phyloP scores from a whole-genome alignment of 2,888 invertebrate species.

The Acleris holmiana region DNA sequence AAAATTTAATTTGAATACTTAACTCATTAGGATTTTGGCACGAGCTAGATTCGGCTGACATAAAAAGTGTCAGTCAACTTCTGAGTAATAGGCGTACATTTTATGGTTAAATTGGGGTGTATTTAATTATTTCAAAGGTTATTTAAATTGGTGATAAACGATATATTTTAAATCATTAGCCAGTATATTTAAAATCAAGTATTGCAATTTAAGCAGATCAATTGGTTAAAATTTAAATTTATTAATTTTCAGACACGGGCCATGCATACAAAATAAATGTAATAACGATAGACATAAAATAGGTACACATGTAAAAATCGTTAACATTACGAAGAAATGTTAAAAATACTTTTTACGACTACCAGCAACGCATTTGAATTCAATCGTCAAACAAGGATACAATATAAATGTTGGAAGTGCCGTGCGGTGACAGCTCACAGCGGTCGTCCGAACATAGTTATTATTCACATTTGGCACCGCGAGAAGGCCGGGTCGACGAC shows the following conservation, averaged over 20 bases:
- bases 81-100: no score
- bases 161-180: no score
- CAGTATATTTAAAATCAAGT: no score
- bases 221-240: no score
- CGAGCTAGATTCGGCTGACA: neutral
- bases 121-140: no score
- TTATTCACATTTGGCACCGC: constrained; percentile 75
- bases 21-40: constrained; percentile 9
- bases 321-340: constrained; percentile 32
- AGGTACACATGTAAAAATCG: constrained; percentile 30
- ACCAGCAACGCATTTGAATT: constrained; percentile 58
- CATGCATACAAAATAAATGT: neutral
- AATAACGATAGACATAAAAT: neutral
- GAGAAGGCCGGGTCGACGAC: constrained; percentile 60
- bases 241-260: no score
- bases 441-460: constrained; percentile 67
- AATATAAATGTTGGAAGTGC: constrained; percentile 48
- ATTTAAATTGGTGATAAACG: no score
- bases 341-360: constrained; percentile 33
- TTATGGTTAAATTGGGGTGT: no score
- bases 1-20: constrained; percentile 24
- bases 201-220: no score
- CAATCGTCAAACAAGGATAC: constrained; percentile 61
- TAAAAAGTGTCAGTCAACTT: neutral
- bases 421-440: constrained; percentile 49